Conservation (phyloP, 2,888 invertebrate genomes). For the Octonoba sinensis region DNA sequence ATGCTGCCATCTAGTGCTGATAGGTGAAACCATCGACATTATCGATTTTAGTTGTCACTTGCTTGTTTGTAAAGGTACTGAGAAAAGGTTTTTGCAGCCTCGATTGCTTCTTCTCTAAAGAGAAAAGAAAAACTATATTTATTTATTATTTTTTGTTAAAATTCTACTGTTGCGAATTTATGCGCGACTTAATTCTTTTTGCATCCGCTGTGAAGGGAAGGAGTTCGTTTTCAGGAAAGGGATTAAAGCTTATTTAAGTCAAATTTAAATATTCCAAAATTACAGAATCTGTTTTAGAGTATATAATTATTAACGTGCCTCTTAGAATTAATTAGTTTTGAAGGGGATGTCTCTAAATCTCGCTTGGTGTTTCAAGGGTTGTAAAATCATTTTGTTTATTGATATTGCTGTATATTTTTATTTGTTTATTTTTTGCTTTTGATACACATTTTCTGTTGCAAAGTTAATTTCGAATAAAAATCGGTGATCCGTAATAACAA, state of each 20-base stretch:
- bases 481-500: no score
- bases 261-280: slow-evolving; percentile 8
- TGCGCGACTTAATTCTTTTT: slow-evolving; percentile 2
- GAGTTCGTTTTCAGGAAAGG: background rate
- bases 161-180: slow-evolving; percentile 4
- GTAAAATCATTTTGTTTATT: no score
- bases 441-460: no score
- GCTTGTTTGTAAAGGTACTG: slow-evolving; percentile 63
- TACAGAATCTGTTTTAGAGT: background rate
- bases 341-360: no score
- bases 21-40: slow-evolving; percentile 2
- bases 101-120: slow-evolving; percentile 2
- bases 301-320: slow-evolving; percentile 7
- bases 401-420: no score
- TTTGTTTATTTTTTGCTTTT: no score
- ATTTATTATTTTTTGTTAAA: background rate
- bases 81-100: slow-evolving; percentile 30
- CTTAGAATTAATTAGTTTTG: slow-evolving; percentile 1
- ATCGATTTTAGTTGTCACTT: slow-evolving; percentile 60
- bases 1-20: slow-evolving; percentile 54
- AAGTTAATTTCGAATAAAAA: no score
- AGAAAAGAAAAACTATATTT: no score
- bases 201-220: background rate
- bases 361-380: no score
- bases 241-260: background rate